Conservation (phyloP, 2,888 invertebrate species). For the Orthonychiurus folsomi region DNA sequence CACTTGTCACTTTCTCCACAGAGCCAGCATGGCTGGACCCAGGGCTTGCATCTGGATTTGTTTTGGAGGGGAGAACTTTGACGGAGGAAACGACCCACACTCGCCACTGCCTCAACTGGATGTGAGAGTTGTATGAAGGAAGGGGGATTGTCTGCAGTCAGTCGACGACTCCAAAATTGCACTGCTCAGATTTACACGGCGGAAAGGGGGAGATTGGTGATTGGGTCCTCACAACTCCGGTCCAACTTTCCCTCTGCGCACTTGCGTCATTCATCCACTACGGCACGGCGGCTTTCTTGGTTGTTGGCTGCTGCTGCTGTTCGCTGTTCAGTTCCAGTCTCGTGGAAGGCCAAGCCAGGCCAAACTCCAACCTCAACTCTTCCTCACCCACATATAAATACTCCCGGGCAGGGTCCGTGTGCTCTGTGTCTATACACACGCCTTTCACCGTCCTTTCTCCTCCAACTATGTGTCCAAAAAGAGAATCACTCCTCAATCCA, state of each 20-base stretch:
- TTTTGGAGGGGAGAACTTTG: too few species aligned
- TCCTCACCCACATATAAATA: background rate
- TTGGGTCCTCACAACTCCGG: conserved; percentile 18
- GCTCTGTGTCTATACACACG: conserved; percentile 12
- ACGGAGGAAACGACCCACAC: too few species aligned
- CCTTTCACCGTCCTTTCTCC: conserved; percentile 6
- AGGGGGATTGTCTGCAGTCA: background rate
- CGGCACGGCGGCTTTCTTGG: background rate
- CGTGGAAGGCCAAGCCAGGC: background rate
- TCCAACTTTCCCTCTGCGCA: conserved; percentile 33
- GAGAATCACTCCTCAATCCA: background rate
- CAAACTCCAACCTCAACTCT: background rate
- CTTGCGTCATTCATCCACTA: conserved; percentile 39
- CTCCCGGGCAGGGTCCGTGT: background rate
- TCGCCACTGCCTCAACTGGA: background rate
- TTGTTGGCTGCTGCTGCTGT: background rate
- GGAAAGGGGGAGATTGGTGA: conserved; percentile 36
- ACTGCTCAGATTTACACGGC: conserved; percentile 33
- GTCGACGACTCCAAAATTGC: conserved; percentile 16
- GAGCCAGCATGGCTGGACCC: too few species aligned
- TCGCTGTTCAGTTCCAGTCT: too few species aligned
- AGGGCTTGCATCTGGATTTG: too few species aligned
- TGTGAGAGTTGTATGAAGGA: background rate
- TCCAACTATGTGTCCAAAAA: background rate
- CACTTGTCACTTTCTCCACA: too few species aligned